Conservation (phyloP, 2,797 vertebrate genomes). For the Pseudochaenichthys georgianus region DNA sequence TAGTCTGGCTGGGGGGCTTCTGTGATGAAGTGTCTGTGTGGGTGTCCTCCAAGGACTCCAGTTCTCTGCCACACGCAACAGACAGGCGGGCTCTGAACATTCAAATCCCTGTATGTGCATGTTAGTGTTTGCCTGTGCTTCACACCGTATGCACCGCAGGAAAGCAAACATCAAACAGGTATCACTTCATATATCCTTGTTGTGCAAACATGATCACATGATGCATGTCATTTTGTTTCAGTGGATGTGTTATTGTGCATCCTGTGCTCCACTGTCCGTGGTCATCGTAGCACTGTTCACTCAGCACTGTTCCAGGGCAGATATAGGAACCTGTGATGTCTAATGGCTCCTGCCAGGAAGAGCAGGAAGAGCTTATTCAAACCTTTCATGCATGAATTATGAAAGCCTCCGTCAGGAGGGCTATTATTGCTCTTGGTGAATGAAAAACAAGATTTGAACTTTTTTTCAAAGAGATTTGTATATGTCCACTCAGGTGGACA, state of each 20-base stretch:
- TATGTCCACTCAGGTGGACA: too few species aligned
- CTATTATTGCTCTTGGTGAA: too few species aligned
- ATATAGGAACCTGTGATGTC: too few species aligned
- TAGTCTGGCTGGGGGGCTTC: not conserved
- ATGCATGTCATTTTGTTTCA: too few species aligned
- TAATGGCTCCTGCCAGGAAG: too few species aligned
- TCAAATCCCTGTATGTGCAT: not conserved
- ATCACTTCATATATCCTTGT: not conserved
- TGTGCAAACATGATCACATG: not conserved
- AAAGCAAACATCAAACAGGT: not conserved
- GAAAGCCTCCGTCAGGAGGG: too few species aligned
- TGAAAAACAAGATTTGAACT: too few species aligned
- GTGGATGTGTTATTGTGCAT: not conserved
- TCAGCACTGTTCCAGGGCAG: too few species aligned
- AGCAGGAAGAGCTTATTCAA: too few species aligned
- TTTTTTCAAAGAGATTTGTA: too few species aligned
- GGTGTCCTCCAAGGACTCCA: not conserved
- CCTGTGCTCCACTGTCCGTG: not conserved
- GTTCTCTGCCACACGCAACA: not conserved
- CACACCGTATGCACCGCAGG: not conserved
- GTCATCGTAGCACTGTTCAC: not conserved
- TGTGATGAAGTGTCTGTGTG: slow-evolving; percentile 1
- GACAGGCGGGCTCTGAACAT: slow-evolving; percentile 7
- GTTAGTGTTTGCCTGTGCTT: not conserved
- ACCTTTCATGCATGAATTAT: too few species aligned